Percentiles rank a stretch among this genome's conserved stretches.
Evolutionary conservation across 2,797 vertebrate genomes (phyloP).

Genomic region (Molossus alvarezi): DNA sequence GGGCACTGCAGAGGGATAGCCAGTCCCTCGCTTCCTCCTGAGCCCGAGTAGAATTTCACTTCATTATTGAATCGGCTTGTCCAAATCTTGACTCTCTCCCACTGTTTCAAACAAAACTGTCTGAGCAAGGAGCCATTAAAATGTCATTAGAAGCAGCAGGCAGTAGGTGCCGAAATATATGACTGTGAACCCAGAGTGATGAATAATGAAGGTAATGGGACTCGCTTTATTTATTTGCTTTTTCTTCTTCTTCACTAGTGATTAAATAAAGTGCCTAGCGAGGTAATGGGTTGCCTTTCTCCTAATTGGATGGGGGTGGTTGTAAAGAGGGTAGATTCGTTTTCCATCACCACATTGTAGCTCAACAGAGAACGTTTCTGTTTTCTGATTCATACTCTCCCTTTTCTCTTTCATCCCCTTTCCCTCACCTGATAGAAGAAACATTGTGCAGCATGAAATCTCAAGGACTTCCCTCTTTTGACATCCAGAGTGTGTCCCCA

Average conservation of each 20-base stretch:
- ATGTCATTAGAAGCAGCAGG: conserved; percentile 79
- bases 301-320: conserved; percentile 41
- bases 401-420: conserved; percentile 26
- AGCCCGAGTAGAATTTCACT: conserved; percentile 59
- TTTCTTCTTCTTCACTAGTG: not conserved
- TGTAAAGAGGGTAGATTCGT: not conserved
- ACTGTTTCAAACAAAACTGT: conserved; percentile 74
- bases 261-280: conserved; percentile 51
- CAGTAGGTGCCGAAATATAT: conserved; percentile 25
- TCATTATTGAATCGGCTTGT: conserved; percentile 46
- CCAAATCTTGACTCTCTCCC: conserved; percentile 71
- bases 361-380: not conserved
- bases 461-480: not conserved
- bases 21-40: conserved; percentile 66
- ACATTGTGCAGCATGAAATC: not conserved
- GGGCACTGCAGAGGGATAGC: conserved; percentile 21
- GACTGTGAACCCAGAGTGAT: not conserved
- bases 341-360: not conserved
- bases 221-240: conserved; percentile 27
- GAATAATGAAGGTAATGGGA: not conserved
- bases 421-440: not conserved
- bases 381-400: conserved; percentile 51
- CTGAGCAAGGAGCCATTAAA: conserved; percentile 78
- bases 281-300: conserved; percentile 48
- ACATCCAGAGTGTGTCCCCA: not conserved